A percentile compares a stretch with the other conserved stretches of the same genome.
phyloP scores from a whole-genome alignment of 2,797 vertebrate genomes.

The Malacoctenus gilli region DNA sequence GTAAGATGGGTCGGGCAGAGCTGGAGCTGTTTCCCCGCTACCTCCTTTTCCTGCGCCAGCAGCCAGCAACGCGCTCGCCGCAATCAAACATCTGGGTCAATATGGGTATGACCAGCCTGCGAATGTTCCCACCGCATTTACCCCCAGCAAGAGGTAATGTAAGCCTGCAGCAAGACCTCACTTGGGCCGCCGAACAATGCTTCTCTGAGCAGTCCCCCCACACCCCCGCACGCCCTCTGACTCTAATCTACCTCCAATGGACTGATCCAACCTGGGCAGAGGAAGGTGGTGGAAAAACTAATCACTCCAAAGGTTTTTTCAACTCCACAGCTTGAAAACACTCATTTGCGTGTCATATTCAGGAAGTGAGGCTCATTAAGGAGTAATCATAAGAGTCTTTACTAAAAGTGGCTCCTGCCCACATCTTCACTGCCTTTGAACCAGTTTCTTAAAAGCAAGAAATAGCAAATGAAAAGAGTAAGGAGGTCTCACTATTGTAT shows the following conservation, averaged over 20 bases:
- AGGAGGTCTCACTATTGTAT: too few species aligned
- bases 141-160: conserved; percentile 92
- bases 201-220: conserved; percentile 21
- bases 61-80: conserved; percentile 91
- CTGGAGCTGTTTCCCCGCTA: conserved; percentile 95
- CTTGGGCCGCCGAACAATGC: conserved; percentile 51
- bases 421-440: too few species aligned
- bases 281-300: conserved; percentile 30
- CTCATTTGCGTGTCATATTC: too few species aligned
- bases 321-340: conserved; percentile 42
- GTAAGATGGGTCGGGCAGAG: conserved; percentile 84
- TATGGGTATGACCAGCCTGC: conserved; percentile 99
- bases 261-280: conserved; percentile 56
- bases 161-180: conserved; percentile 97
- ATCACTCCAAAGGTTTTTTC: conserved; percentile 30
- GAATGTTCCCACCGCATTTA: conserved; percentile 95
- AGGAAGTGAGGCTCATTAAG: too few species aligned
- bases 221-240: too few species aligned
- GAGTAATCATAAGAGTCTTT: too few species aligned
- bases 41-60: conserved; percentile 96
- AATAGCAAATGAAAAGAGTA: too few species aligned
- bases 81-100: conserved; percentile 99
- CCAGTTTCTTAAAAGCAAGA: too few species aligned
- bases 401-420: too few species aligned
- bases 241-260: conserved; percentile 54